Evolutionary conservation across 2,113 vertebrate species (phyloP).

Genomic region (Hydrolagus affinis): DNA sequence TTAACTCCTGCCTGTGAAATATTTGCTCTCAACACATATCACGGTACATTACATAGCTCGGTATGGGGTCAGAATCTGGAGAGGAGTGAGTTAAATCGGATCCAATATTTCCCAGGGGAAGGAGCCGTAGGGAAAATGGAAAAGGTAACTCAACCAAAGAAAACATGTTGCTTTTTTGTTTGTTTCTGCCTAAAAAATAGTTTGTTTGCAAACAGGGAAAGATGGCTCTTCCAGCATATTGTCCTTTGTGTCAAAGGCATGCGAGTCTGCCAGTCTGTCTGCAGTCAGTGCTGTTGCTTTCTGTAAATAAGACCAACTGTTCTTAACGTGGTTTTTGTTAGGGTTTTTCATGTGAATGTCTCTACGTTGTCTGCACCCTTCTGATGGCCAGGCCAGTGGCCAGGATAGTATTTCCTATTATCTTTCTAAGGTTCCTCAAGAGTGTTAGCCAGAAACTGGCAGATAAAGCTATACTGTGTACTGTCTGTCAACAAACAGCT

Average conservation of each 20-base stretch:
- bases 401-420: background rate
- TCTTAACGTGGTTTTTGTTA: conserved; percentile 18
- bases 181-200: background rate
- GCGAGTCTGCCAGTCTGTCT: background rate
- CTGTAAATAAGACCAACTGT: background rate
- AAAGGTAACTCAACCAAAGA: background rate
- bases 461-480: background rate
- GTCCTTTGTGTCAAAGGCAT: background rate
- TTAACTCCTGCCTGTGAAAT: too few species aligned
- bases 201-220: background rate
- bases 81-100: background rate
- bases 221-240: background rate
- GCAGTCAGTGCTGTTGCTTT: too few species aligned
- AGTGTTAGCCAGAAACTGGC: background rate
- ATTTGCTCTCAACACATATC: background rate
- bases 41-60: background rate
- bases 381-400: background rate
- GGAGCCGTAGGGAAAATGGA: background rate
- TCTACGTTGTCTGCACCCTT: background rate
- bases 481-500: conserved; percentile 2
- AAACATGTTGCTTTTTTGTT: background rate
- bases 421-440: background rate
- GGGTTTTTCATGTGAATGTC: background rate
- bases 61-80: background rate
- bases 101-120: background rate